These are phyloP conservation scores for Misgurnus mizolepis DNA, from an alignment of 2,113 vertebrate genomes.

Conservation along the genomic window DNA sequence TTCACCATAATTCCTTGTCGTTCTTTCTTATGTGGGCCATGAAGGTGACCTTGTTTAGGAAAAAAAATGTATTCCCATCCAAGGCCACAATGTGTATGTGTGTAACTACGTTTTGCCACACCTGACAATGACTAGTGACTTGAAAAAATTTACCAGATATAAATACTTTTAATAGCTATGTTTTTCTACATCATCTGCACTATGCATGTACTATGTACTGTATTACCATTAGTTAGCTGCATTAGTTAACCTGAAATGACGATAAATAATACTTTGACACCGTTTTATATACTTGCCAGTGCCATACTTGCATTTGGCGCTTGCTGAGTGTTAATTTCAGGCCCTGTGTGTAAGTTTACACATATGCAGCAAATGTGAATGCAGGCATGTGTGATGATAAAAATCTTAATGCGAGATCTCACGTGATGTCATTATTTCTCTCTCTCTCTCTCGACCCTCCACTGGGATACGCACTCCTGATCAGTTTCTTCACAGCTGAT, in stretches of 20 bases:
- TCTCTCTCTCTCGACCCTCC: constrained; percentile 10
- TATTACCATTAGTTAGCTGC: no score
- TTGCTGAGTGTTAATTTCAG: no score
- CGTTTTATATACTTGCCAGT: no score
- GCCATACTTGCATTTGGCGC: no score
- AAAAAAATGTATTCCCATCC: constrained; percentile 42
- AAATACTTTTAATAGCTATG: no score
- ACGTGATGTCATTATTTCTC: constrained; percentile 43
- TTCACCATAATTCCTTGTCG: constrained; percentile 22
- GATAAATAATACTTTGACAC: no score
- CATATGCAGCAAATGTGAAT: constrained; percentile 40
- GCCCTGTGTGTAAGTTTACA: neutral
- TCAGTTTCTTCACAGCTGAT: constrained; percentile 56
- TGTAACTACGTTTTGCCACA: neutral
- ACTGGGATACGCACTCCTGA: constrained; percentile 45
- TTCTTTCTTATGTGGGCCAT: constrained; percentile 43
- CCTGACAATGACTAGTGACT: no score
- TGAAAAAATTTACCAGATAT: no score
- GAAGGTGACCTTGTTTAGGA: constrained; percentile 73
- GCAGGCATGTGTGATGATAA: constrained; percentile 25
- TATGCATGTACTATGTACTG: no score
- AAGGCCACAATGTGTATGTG: neutral
- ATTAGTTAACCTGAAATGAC: no score
- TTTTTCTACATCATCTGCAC: no score
- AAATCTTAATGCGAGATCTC: constrained; percentile 42